phyloP scores from a whole-genome alignment of 2,113 vertebrate genomes.

The Syngnathus floridae region DNA sequence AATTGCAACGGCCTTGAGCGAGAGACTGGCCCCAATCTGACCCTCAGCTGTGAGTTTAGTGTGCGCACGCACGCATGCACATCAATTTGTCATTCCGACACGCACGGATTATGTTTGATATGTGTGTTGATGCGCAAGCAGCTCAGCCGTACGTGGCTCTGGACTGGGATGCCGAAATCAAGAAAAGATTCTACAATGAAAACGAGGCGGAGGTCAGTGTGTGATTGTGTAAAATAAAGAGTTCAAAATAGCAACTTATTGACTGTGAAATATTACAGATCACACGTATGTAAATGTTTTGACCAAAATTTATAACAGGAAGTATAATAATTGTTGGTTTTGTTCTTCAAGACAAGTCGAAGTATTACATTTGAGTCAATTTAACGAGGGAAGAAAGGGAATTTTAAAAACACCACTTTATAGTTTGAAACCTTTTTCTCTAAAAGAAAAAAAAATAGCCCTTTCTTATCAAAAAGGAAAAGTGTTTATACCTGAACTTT shows the following conservation, averaged over 20 bases:
- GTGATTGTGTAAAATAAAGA: neutral
- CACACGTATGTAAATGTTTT: no score
- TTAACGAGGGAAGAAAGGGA: no score
- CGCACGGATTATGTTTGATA: neutral
- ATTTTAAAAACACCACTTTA: no score
- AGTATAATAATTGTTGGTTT: neutral
- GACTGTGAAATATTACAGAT: no score
- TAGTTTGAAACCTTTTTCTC: no score
- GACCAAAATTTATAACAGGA: neutral
- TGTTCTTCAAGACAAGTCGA: no score
- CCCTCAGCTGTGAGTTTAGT: slow-evolving; percentile 67
- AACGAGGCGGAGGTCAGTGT: slow-evolving; percentile 79
- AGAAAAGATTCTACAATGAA: slow-evolving; percentile 83
- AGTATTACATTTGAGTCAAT: no score
- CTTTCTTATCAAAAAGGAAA: no score
- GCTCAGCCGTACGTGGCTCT: slow-evolving; percentile 82
- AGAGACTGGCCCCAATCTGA: slow-evolving; percentile 55
- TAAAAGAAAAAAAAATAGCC: no score
- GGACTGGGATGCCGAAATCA: slow-evolving; percentile 86
- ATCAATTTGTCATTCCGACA: neutral
- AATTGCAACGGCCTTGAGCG: slow-evolving; percentile 81
- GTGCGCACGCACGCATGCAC: neutral
- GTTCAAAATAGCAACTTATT: no score
- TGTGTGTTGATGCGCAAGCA: slow-evolving; percentile 37
- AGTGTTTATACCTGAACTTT: no score